These are phyloP conservation scores for Tyrannus savana DNA, from an alignment of 2,113 vertebrate genomes.

Conservation along the genomic window DNA sequence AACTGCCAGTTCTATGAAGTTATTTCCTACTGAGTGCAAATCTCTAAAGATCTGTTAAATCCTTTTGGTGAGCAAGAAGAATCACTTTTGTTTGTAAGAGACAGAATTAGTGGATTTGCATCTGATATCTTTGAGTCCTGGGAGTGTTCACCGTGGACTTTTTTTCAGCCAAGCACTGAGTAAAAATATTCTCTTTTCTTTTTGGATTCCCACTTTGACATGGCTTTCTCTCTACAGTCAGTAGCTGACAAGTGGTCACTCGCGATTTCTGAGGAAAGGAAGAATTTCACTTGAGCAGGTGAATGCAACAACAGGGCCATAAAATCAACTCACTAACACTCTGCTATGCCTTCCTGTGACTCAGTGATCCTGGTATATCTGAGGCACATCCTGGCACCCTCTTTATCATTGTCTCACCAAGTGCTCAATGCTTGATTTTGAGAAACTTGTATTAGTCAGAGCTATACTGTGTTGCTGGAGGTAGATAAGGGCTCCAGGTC, in stretches of 20 bases:
- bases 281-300: neutral
- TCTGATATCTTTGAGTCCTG: neutral
- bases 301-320: neutral
- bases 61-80: neutral
- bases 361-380: neutral
- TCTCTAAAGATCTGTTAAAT: neutral
- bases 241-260: neutral
- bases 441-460: neutral
- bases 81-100: neutral
- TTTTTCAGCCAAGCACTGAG: neutral
- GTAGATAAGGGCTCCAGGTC: slow-evolving; percentile 25
- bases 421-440: neutral
- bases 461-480: neutral
- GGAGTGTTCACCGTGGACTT: neutral
- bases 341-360: neutral
- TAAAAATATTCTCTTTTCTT: neutral
- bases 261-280: neutral
- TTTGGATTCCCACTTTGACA: neutral
- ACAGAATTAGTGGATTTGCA: neutral
- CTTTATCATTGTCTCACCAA: neutral
- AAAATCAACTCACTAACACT: neutral
- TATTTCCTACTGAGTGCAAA: neutral
- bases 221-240: neutral
- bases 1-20: neutral
- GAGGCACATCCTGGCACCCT: neutral